Evolutionary conservation across 2,888 invertebrate species (phyloP).

Genomic region (Lapara coniferarum): DNA sequence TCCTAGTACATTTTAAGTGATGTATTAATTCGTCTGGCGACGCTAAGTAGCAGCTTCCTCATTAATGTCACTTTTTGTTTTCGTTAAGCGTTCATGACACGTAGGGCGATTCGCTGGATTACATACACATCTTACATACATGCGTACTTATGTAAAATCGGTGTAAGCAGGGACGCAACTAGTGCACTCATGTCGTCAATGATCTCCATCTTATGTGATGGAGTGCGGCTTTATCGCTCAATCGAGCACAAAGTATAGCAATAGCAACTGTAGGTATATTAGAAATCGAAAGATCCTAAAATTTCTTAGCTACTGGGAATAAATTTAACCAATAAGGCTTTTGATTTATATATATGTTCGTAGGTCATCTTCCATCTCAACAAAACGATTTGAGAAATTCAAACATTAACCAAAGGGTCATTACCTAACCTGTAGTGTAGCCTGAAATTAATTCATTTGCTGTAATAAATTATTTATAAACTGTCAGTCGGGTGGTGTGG

Average conservation of each 20-base stretch:
- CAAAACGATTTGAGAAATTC: background rate
- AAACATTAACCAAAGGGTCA: constrained; percentile 10
- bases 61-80: constrained; percentile 70
- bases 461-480: constrained; percentile 19
- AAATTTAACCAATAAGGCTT: no score
- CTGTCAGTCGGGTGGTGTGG: constrained; percentile 8
- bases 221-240: no score
- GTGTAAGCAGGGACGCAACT: no score
- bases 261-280: no score
- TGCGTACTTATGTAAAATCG: no score
- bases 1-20: constrained; percentile 72
- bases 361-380: background rate
- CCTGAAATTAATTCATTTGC: constrained; percentile 18
- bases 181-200: no score
- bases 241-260: no score
- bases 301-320: no score
- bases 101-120: constrained; percentile 1
- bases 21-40: constrained; percentile 71
- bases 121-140: background rate
- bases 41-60: constrained; percentile 80
- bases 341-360: no score
- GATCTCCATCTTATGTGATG: no score
- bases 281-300: no score
- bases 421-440: constrained; percentile 2
- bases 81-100: constrained; percentile 34